A percentile compares a stretch with the other conserved stretches of the same genome.
Conservation (phyloP, 2,888 invertebrate genomes). For the Ophion ellenae region DNA sequence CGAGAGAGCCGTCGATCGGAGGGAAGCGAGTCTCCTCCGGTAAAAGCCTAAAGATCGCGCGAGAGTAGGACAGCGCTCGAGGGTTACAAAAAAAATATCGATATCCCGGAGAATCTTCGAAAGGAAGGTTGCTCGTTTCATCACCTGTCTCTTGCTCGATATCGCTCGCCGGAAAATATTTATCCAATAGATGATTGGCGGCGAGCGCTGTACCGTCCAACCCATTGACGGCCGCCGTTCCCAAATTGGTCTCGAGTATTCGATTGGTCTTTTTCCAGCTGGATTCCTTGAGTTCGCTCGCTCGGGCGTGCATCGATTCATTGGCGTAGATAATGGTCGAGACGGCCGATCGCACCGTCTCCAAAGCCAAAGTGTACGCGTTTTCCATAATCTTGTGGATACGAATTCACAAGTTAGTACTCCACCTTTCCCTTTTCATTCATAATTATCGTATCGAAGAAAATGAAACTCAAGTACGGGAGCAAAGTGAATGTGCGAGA, state of each 20-base stretch:
- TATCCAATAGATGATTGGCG: conserved; percentile 90
- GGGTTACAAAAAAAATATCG: background rate
- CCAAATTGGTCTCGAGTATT: conserved; percentile 88
- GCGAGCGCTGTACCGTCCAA: conserved; percentile 88
- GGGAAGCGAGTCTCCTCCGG: too few species aligned
- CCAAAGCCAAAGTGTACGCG: conserved; percentile 75
- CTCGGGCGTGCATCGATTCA: conserved; percentile 86
- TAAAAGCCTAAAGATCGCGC: too few species aligned
- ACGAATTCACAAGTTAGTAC: background rate
- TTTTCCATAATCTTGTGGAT: conserved; percentile 77
- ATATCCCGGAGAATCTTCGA: background rate
- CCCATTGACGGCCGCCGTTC: conserved; percentile 88
- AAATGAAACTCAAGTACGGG: too few species aligned
- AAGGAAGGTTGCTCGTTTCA: background rate
- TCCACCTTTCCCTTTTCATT: too few species aligned
- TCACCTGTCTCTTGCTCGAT: conserved; percentile 85
- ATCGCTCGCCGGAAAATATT: conserved; percentile 88
- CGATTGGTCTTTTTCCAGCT: conserved; percentile 91
- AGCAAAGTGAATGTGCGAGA: too few species aligned
- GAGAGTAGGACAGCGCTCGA: background rate
- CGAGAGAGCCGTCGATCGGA: too few species aligned
- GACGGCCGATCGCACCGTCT: conserved; percentile 76
- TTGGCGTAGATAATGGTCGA: conserved; percentile 85
- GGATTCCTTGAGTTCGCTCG: conserved; percentile 87
- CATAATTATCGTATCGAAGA: too few species aligned